These are phyloP conservation scores for Hydropsyche tenuis DNA, from an alignment of 1,140 invertebrate genomes.

Conservation along the genomic window DNA sequence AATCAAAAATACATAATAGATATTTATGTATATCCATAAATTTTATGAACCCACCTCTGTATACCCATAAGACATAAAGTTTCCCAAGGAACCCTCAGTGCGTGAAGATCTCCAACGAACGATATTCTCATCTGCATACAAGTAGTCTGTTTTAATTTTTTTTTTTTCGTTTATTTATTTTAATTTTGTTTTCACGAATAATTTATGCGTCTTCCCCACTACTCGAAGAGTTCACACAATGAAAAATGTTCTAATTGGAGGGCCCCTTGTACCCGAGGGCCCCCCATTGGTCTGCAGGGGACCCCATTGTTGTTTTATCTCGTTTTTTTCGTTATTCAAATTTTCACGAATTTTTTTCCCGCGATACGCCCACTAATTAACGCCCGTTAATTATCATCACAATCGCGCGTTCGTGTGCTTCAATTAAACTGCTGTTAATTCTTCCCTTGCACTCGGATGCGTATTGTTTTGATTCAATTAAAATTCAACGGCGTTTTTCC, in stretches of 20 bases:
- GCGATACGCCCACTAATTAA: conserved; percentile 2
- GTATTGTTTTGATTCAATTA: too few species aligned
- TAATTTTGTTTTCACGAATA: neutral
- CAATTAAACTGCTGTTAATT: too few species aligned
- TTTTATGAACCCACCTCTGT: too few species aligned
- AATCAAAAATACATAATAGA: too few species aligned
- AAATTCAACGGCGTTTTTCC: too few species aligned
- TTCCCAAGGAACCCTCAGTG: neutral
- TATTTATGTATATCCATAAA: too few species aligned
- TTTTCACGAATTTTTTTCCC: neutral
- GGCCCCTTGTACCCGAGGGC: neutral
- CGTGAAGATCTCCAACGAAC: neutral
- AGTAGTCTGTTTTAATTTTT: neutral
- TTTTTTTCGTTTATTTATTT: neutral
- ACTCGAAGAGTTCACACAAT: neutral
- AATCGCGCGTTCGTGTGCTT: neutral
- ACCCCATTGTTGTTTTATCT: neutral
- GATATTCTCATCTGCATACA: neutral
- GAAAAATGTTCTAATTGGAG: neutral
- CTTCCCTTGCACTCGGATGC: too few species aligned
- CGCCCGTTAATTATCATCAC: conserved; percentile 3
- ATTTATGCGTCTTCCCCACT: neutral
- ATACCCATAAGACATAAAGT: too few species aligned
- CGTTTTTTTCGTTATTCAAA: neutral
- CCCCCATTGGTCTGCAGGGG: neutral